Base-by-base conservation (phyloP, 2,888 invertebrate species). In the Incurvaria masculella region DNA sequence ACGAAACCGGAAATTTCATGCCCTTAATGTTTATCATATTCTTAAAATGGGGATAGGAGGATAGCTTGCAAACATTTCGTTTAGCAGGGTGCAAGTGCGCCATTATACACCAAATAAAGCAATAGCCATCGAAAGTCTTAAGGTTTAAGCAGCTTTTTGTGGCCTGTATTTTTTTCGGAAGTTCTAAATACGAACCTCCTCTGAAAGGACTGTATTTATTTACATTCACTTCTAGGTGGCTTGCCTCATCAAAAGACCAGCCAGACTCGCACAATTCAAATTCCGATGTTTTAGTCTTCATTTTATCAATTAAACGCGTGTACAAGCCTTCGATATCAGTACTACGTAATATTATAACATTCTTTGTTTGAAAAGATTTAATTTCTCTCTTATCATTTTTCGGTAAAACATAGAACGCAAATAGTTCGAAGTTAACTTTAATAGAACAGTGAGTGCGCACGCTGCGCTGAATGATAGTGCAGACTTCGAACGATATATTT, bases 331-430 rank as follows among this genome's bases (percentile, higher is more conserved):
- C 23, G 5, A 23, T 23, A 5, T 23, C 10, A 6, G 23, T 23
- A 23, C 23, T 23, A 6, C 10, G 23, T 23, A 23, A 45, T 33
- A 45, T 20, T 19, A 45, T 20, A 19, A 18, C 38, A 38, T 45
- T 27, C 21, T 45, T 45, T 16, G 45, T 45, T 18, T 45, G 26
- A 45, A 45, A 45, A 16, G 45, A 45, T 21, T 45, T 45, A 4
- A 45, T 14, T 38, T 45, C 26, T 45, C 19, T 26, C 38, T 20
- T 19, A 2, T 38, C 27, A 19, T 26, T 19, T 45, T 45, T 45
- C 19, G 45, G 20, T 19, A 45, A 38, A 18, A 38, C 20, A 20
- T 27, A 45, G 38, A 33, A 33, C 5, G 45, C 45, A 38, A 45
- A 45, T 38, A 45, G 38, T 20, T 45, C 45, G 18, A 42, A 42